Evolutionary conservation across 2,113 vertebrate genomes (phyloP), one percentile per base, ranked within the genome.

Genomic region (Etheostoma cragini): DNA sequence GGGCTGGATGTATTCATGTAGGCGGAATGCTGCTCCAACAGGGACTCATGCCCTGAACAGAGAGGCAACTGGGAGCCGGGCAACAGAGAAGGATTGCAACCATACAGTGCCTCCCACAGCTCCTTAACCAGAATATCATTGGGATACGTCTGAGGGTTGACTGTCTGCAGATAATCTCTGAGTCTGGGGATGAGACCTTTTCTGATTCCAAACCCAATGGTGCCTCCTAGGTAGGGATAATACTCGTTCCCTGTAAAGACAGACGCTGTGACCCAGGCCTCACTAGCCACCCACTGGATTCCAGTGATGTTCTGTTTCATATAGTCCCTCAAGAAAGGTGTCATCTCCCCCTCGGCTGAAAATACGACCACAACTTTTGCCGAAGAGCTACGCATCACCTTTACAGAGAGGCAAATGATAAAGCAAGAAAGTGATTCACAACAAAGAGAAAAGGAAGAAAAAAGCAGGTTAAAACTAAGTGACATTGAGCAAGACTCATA

Each of bases 211-310:
- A 94, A 96, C 21, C 95, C 95, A 49, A 96, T 91, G 1, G 94
- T 95, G 5, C 95, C 95, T 4, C 92, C 95, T 12, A 96, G 57
- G 62, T 87, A 95, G 7, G 93, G 92, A 78, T 92, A 94, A 72
- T 88, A 93, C 35, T 94, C 84, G n/a, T 79, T 93, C 56, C 82
- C 87, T 54, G 93, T 84, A 33, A 95, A 94, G 30, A 95, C 77
- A 16, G 93, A 92, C 14, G 95, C 86, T 62, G 94, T 96, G 45
- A 95, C 87, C 95, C 94, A 96, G 35, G 94, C 94, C 76, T 96
- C 95, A 26, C 95, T 95, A 11, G 95, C 95, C 68, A 96, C 92
- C 95, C 95, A 96, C 66, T 95, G 94, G 54, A 94, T 93, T 13
- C 93, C 95, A 53, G 92, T 94, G 75, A 96, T 88, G 78, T 95